Evolutionary conservation across 2,888 invertebrate genomes (phyloP).

Genomic region (Linnaemya vulpina): DNA sequence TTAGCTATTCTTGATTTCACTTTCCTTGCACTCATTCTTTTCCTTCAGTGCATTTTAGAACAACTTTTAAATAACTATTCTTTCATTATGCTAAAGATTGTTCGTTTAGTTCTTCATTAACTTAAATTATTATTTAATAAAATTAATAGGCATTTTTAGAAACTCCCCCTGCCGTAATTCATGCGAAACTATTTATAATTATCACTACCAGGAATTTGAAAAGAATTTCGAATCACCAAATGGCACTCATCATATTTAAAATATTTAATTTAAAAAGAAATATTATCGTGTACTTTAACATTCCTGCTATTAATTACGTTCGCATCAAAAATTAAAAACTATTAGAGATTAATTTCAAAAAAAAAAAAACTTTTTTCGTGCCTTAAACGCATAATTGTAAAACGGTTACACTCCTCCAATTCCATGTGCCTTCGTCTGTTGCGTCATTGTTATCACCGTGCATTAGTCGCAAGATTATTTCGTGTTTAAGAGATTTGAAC

Average conservation of each 20-base stretch:
- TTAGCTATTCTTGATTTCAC: no score
- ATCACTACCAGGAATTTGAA: neutral
- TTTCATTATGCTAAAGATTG: no score
- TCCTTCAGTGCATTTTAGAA: no score
- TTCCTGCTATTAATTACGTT: neutral
- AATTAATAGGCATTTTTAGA: no score
- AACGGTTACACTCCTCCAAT: constrained; percentile 29
- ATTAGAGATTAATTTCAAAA: constrained; percentile 8
- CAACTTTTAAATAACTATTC: neutral
- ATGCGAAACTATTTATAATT: neutral
- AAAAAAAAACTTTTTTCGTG: constrained; percentile 4
- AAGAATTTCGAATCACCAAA: neutral
- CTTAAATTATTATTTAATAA: no score
- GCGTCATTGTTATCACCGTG: constrained; percentile 44
- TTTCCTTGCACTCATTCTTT: no score
- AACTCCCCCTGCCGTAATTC: neutral
- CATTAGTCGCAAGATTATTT: constrained; percentile 63
- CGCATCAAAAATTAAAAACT: neutral
- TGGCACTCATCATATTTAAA: constrained; percentile 15
- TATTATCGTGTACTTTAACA: neutral
- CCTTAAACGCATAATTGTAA: neutral
- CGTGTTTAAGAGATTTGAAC: constrained; percentile 63
- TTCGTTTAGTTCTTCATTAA: no score
- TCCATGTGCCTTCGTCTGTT: constrained; percentile 43
- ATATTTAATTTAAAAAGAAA: neutral